Base-by-base conservation (phyloP, 1,140 invertebrate species). In the Metopolophium dirhodum region DNA sequence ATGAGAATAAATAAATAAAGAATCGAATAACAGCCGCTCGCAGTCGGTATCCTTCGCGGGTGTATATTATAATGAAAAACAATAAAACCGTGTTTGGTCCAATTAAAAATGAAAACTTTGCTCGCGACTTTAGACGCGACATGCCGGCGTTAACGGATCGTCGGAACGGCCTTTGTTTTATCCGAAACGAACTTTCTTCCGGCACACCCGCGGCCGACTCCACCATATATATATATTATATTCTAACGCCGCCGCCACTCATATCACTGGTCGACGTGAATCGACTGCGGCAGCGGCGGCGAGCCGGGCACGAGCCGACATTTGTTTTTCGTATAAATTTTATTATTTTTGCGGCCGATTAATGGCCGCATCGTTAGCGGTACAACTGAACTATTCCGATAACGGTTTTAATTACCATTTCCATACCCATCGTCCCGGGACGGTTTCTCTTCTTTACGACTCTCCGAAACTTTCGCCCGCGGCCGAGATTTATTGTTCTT, bases 391-490 rank as follows among this genome's bases (percentile, higher is more conserved):
- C 68, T 57, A 93, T 93, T 86, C 91, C 91, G 91, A 93, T 93
- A 93, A 93, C 91, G 91, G 82, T 93, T 92, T 93, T 93, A 93
- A 93, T 93, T 93, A 93, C 82, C 49, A 47, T 85, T 85, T 85
- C 41, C n/a, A 82, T 49, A 83, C 49, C 14, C 82, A 68, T 86
- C 37, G 37, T 51, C 35, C n/a, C 18, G 89, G 61, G 14, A 26
- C 4, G 45, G n/a, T 86, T 93, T 86, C 91, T 93, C 91, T 92
- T 92, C 91, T 93, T 93, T 86, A 86, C 54, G 82, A 57, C 47
- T 61, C 57, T 45, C 26, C 23, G 18, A 86, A 93, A 93, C 82
- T 93, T 93, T 93, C 51, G 1, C 51, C 23, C 49, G 22, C 45
- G n/a, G n/a, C n/a, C 4, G 23, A 57, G 49, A 93, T 93, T 93